Evolutionary conservation across 2,113 vertebrate genomes (phyloP), one percentile per base, ranked within the genome.

Genomic region (Hiodon tergisus): DNA sequence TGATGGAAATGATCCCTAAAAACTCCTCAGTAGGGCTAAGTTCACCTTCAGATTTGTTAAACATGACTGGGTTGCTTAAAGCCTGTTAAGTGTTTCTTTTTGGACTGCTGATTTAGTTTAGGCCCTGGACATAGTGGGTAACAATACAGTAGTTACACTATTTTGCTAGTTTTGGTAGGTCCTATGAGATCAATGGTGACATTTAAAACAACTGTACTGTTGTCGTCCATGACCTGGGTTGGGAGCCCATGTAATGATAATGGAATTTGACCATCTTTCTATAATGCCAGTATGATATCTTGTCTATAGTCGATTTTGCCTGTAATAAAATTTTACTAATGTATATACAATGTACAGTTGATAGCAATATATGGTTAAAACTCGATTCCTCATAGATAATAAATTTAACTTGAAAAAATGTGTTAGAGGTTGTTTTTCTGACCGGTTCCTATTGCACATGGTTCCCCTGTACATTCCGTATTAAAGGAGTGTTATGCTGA

Each of bases 311-410:
- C 77, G 69, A 79, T 74, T 78, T 71, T 85, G 81, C 83, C 82
- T 90, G 84, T 85, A 86, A 85, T 83, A 78, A 84, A 85, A 80
- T 84, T 86, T 84, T 85, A 87, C 80, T 88, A 87, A 89, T 86
- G 79, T 79, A 76, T 80, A 79, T 76, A 77, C 51, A 73, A 74
- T 88, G 84, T 88, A 86, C 83, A 87, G 80, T 82, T 86, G 71
- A 86, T 87, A 86, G 81, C 75, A 84, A 78, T 79, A 85, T 84
- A 80, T 86, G 72, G 85, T 88, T 78, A 65, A 81, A 76, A 79
- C 72, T 76, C 80, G 71, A 72, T 82, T 82, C 77, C 63, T 78
- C 57, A 48, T 69, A 13, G 58, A 76, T 69, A 90, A 88, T 85
- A 88, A 88, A 88, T 84, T 78, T 82, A 88, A 85, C 83, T 83